phyloP scores from a whole-genome alignment of 2,888 invertebrate species.

The Uloborus plumipes region DNA sequence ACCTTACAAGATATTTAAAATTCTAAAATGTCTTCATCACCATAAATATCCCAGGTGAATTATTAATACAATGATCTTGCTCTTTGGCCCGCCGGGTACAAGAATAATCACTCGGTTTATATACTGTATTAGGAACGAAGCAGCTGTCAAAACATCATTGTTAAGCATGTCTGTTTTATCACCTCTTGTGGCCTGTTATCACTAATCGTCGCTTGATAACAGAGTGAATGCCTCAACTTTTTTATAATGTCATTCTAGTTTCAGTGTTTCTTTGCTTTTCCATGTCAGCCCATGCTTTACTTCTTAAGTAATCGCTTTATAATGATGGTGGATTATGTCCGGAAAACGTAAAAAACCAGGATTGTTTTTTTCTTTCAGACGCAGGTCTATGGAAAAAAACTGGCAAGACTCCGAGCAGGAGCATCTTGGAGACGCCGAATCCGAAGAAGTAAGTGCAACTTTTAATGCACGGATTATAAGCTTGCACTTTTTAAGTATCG shows the following conservation, averaged over 20 bases:
- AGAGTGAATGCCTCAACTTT: background rate
- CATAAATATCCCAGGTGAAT: too few relatives aligned
- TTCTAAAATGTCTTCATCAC: too few relatives aligned
- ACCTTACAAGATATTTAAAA: too few relatives aligned
- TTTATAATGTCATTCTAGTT: background rate
- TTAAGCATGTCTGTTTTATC: conserved; percentile 6
- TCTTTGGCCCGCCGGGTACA: background rate
- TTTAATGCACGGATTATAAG: background rate
- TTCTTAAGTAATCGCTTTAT: background rate
- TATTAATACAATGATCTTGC: too few relatives aligned
- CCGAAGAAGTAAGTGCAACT: conserved; percentile 22
- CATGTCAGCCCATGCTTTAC: too few relatives aligned
- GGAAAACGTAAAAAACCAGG: too few relatives aligned
- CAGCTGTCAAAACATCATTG: conserved; percentile 7
- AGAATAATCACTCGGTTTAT: background rate
- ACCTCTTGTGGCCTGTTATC: background rate
- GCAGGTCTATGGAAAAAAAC: conserved; percentile 53
- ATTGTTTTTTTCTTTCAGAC: conserved; percentile 32
- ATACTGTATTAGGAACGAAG: background rate
- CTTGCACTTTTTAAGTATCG: too few relatives aligned
- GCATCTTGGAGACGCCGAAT: conserved; percentile 17
- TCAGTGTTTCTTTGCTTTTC: background rate
- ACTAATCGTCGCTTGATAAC: conserved; percentile 1
- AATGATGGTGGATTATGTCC: background rate
- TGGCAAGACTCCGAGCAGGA: conserved; percentile 40